Base-by-base conservation (phyloP, 2,797 vertebrate genomes). In the Knipowitschia caucasica region DNA sequence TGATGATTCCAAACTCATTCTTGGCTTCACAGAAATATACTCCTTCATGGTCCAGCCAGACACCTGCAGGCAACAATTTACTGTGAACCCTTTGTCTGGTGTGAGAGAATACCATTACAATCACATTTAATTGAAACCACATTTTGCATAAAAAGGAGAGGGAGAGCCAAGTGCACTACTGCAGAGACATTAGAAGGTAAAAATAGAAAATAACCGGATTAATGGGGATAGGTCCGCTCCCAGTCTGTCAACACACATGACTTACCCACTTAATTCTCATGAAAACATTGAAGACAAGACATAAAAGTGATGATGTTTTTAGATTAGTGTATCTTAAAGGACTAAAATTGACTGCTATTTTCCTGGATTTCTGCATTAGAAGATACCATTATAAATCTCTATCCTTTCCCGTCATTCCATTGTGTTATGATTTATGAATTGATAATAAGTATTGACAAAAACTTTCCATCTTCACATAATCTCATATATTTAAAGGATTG, bases 1-100 rank as follows among this genome's bases (percentile, higher is more conserved):
- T 90, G 69, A 92, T 86, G 55, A 79, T 89, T 75, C 94, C 95
- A 54, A 95, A 96, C 51, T 86, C 80, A 0, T 98, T 98, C 40
- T 85, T 82, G 34, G 93, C 95, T 76, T 95, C 90, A 0, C 95
- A 97, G 60, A 93, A 25, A 17, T 96, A 98, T 3, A 71, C 1
- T 0, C 87, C 93, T 60, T 94, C 91, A 75, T 97, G 93, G 52
- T 93, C 90, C 14, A 91, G 78, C 4, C 89, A 90, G 52, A 88
- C 87, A 43, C 85, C 95, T 98, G 77, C 2, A 61, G 52, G 50
- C 47, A 33, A 29, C 30, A 47, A 33, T 61, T 35, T 40, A 51
- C 24, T 35, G 24, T 27, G 14, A n/a, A 44, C 11, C 24, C 23
- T 7, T 8, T 36, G 21, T 17, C 10, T 17, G 50, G 55, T 39